Evolutionary conservation across 2,888 invertebrate species (phyloP).

Genomic region (Cataglyphis albicans): DNA sequence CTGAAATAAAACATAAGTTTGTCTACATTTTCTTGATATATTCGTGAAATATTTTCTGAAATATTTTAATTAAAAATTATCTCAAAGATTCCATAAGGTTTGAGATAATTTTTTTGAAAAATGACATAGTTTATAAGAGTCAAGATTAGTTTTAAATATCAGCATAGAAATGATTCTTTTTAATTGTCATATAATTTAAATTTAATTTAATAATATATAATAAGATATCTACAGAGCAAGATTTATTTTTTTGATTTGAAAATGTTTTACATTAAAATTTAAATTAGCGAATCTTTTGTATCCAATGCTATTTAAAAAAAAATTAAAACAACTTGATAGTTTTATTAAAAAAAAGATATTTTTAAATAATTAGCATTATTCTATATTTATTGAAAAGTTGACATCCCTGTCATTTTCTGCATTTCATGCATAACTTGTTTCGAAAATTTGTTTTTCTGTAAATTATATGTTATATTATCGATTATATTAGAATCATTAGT

Average conservation of each 20-base stretch:
- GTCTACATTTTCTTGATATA: background rate
- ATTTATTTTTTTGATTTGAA: background rate
- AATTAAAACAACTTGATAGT: conserved; percentile 7
- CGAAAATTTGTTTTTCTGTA: background rate
- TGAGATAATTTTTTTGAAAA: background rate
- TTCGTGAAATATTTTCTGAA: background rate
- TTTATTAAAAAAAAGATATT: background rate
- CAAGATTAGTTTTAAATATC: background rate
- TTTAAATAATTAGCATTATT: background rate
- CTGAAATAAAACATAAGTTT: background rate
- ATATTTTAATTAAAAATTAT: background rate
- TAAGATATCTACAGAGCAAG: background rate
- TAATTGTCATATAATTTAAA: conserved; percentile 1
- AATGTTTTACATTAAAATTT: background rate
- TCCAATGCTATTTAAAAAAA: background rate
- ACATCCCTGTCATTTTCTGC: background rate
- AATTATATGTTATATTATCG: conserved; percentile 16
- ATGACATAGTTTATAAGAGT: background rate
- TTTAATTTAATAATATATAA: background rate
- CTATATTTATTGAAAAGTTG: background rate
- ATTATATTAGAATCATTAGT: conserved; percentile 12
- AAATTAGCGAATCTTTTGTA: background rate
- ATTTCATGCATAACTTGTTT: conserved; percentile 2
- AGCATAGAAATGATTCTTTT: background rate
- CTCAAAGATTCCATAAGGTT: background rate